Evolutionary conservation across 64 coral and sea anemone genomes (phyloP).

Genomic region (Porites australiensis): DNA sequence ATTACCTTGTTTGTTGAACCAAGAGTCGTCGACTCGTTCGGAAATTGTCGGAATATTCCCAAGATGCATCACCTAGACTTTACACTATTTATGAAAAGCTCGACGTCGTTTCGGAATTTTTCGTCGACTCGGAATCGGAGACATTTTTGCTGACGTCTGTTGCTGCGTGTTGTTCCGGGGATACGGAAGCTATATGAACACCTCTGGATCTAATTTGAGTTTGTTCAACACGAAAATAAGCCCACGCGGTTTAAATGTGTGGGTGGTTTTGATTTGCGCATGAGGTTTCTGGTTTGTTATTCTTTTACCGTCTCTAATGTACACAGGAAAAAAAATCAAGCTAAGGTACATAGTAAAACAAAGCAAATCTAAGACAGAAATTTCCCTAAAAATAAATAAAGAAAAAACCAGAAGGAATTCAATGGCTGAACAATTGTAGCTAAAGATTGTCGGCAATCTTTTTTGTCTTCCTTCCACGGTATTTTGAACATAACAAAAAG

Average conservation of each 20-base stretch:
- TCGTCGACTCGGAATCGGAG: neutral
- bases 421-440: neutral
- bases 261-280: slow-evolving; percentile 3
- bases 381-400: neutral
- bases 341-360: too few species aligned
- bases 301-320: neutral
- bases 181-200: neutral
- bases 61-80: neutral
- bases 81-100: neutral
- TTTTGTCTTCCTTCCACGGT: too few species aligned
- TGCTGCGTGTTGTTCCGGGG: neutral
- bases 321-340: neutral
- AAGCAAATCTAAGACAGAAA: neutral
- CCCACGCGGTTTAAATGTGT: neutral
- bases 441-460: too few species aligned
- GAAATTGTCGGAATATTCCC: neutral
- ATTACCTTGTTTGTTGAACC: neutral
- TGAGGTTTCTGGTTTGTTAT: neutral
- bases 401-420: neutral
- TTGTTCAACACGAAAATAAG: slow-evolving; percentile 10
- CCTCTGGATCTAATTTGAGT: neutral
- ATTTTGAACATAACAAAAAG: too few species aligned
- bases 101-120: neutral
- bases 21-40: neutral
- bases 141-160: neutral